Base-by-base conservation (phyloP, 2,113 vertebrate genomes). In the Myotis yumanensis region DNA sequence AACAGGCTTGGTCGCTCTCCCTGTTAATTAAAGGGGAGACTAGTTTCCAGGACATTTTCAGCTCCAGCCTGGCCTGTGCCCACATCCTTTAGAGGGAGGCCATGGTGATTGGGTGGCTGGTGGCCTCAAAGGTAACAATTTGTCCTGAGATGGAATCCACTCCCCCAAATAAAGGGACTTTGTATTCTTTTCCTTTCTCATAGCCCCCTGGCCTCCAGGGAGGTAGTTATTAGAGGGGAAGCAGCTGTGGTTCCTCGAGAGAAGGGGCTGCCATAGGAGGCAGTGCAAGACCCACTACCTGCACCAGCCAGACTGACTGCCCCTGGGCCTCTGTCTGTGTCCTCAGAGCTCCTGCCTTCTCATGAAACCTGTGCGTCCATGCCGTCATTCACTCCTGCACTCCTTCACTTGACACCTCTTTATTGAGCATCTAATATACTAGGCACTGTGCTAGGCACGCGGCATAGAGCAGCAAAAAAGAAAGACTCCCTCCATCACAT, bases 21-120 rank as follows among this genome's bases (percentile, higher is more conserved):
- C 86, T 91, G 51, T 86, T 97, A 96, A 96, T 97, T 96, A 96
- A 95, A 96, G 95, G 80, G 86, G 62, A 91, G 91, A 90, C 28
- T 37, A 35, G 40, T 86, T 96, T 96, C 93, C 96, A 97, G 89
- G 79, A 64, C 68, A 92, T 37, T 95, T 93, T 93, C 51, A 48
- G 94, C 69, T 48, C 94, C 71, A 17, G 86, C 90, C 40, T 3
- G 54, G 92, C 72, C 57, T 35, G 62, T 94, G 92, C 90, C 92
- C 96, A 93, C 88, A 94, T 84, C 95, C 92, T 86, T 37, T 30
- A 89, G 80, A 95, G 97, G 68, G 48, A 94, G 90, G 69, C 90
- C 54, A 46, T 28, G 23, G 91, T 79, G 96, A 95, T 35, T 23
- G 75, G 92, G 75, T 16, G 25, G 88, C 88, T 82, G 77, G 87